These are phyloP conservation scores for Equus przewalskii DNA, from an alignment of 2,113 vertebrate genomes.

Conservation along the genomic window DNA sequence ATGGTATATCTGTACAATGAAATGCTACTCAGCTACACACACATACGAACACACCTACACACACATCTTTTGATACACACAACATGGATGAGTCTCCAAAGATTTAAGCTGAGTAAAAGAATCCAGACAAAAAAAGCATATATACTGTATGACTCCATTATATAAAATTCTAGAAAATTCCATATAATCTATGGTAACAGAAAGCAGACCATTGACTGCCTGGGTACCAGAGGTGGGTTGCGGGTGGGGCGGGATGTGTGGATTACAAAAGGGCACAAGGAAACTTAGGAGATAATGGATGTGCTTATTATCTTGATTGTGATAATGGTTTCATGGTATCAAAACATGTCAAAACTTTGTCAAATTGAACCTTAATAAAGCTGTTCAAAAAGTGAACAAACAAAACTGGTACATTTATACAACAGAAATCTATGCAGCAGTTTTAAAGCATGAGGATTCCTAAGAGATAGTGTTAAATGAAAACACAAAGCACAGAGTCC, in stretches of 20 bases:
- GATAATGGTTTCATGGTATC: neutral
- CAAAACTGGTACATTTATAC: neutral
- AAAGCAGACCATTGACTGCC: neutral
- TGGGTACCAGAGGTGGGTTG: no score
- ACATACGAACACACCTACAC: neutral
- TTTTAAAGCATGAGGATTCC: slow-evolving; percentile 35
- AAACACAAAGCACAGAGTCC: neutral
- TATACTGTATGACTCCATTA: neutral
- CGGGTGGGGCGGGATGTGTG: neutral
- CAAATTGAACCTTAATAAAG: neutral
- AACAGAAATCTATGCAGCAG: neutral
- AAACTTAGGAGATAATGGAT: neutral
- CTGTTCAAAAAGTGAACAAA: neutral
- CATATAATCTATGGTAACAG: neutral
- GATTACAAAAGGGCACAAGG: neutral
- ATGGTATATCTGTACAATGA: neutral
- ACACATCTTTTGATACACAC: neutral
- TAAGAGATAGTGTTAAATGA: neutral
- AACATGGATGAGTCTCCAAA: neutral
- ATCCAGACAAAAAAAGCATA: neutral
- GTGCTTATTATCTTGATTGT: neutral
- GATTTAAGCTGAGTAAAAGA: neutral
- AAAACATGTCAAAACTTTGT: neutral
- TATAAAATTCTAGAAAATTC: slow-evolving; percentile 1
- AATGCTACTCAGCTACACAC: neutral